Base-by-base conservation (phyloP, 2,888 invertebrate species). In the Lasioglossum lativentre region DNA sequence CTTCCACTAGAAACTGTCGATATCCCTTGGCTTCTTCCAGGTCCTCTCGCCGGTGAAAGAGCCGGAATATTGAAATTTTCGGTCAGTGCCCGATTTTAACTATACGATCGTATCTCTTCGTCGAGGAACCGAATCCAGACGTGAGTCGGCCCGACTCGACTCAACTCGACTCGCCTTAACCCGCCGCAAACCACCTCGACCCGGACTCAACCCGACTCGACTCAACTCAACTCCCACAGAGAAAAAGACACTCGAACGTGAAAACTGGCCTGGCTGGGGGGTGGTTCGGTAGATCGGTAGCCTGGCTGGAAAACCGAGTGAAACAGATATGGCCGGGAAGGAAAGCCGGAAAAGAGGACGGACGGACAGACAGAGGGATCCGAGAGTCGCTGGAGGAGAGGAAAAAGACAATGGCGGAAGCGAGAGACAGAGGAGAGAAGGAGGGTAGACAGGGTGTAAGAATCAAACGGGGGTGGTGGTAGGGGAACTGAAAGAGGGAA, bases 41-140 rank as follows among this genome's bases (percentile, higher is more conserved):
- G 79, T 76, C 75, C 86, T 82, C 81, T 75, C 80, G 80, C 75
- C 85, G 82, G 83, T 85, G 88, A 88, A 91, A 89, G 88, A 90
- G 82, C 90, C 84, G 89, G 91, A 92, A 93, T 93, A 93, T 93
- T 93, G 92, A 92, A 93, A 91, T 93, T 93, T 92, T 93, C 92
- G 92, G 93, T 93, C 92, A 92, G 92, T 91, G 91, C 92, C 80
- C 91, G 90, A 91, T 92, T 93, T 92, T 90, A 92, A 92, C 91
- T 92, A 88, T 92, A 91, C 92, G 83, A 79, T 71, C 87, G 78
- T 86, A 89, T 86, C 86, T 83, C 75, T 56, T 38, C 70, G 56
- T 38, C 73, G 40, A 68, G 12, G 45, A 40, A n/a, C 72, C 79
- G 82, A 74, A 88, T 88, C 75, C 86, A 86, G 82, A 87, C 78